phyloP scores from a whole-genome alignment of 1,140 invertebrate genomes.

The Mylabris phalerata region DNA sequence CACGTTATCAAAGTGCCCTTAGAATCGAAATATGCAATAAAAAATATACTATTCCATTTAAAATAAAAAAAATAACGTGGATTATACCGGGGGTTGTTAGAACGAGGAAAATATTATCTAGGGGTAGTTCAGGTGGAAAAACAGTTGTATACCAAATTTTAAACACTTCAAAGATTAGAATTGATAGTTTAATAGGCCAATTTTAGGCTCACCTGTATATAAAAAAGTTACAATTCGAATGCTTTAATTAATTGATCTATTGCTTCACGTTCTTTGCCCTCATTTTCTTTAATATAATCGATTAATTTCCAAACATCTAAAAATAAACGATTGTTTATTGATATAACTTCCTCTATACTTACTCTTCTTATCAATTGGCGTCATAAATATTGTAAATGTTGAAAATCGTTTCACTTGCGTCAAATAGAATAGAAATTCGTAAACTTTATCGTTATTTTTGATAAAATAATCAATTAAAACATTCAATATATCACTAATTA shows the following conservation, averaged over 20 bases:
- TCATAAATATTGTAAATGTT: constrained; percentile 33
- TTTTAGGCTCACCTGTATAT: too few relatives aligned
- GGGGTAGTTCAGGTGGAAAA: too few relatives aligned
- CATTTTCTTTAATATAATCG: constrained; percentile 22
- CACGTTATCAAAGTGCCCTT: too few relatives aligned
- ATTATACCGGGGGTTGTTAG: too few relatives aligned
- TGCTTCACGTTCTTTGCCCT: constrained; percentile 13
- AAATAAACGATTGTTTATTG: constrained; percentile 4
- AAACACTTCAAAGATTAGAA: too few relatives aligned
- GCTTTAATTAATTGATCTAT: constrained; percentile 23
- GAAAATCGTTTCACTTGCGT: constrained; percentile 32
- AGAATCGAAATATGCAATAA: too few relatives aligned
- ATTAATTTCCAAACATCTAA: constrained; percentile 30
- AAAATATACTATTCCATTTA: too few relatives aligned
- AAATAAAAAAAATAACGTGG: too few relatives aligned
- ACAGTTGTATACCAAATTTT: too few relatives aligned
- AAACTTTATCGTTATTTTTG: constrained; percentile 21
- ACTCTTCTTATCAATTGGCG: constrained; percentile 32
- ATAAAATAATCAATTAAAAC: constrained; percentile 26
- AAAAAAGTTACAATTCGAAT: constrained; percentile 19
- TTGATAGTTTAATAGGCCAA: too few relatives aligned
- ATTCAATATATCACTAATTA: constrained; percentile 33
- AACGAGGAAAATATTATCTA: too few relatives aligned
- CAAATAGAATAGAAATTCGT: constrained; percentile 25
- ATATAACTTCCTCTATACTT: constrained; percentile 9